Base-by-base conservation (phyloP, 2,888 invertebrate species). In the Tipula vernalis region DNA sequence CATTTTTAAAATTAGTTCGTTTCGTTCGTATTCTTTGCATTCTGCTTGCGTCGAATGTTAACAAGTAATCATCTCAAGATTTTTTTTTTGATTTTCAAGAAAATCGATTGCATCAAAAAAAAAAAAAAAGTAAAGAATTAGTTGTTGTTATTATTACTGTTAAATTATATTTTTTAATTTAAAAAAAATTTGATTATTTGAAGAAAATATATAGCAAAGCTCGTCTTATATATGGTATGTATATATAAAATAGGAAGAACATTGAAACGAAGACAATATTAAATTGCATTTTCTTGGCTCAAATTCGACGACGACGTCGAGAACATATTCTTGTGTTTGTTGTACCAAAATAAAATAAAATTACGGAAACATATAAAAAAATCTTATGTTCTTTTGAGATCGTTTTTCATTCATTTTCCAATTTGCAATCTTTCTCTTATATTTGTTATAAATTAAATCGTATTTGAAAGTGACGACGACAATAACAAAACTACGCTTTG, bases 271-370 rank as follows among this genome's bases (percentile, higher is more conserved):
- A 71, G 71, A 71, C 71, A 71, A 71, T 71, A 71, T 71, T 71
- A 71, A 71, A 71, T 71, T 71, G 71, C 71, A 71, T 71, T 71
- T 71, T 71, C 71, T 71, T 71, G 71, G 71, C 71, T 71, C 71
- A 71, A 71, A 71, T 71, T 71, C 71, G 28, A 71, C 71, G 28
- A 71, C 71, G 10, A 71, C 28, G 71, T 28, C 71, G 28, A 28
- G 18, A 71, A 71, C 71, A 71, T 71, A 71, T 71, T 71, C 28
- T 71, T 10, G 28, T 71, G 71, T 28, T 71, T 71, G 28, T 51
- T 71, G 57, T 57, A 57, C 28, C 28, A 28, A 28, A 13, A 47
- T n/a, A 57, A 57, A 18, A 18, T 18, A 6, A 57, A 18, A 57
- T 57, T 18, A 28, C 28, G 28, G 57, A 18, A 57, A 18, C 57